Percentiles rank a stretch among this genome's conserved stretches.
phyloP scores from a whole-genome alignment of 2,888 invertebrate genomes.

The Habroteleia sp. region DNA sequence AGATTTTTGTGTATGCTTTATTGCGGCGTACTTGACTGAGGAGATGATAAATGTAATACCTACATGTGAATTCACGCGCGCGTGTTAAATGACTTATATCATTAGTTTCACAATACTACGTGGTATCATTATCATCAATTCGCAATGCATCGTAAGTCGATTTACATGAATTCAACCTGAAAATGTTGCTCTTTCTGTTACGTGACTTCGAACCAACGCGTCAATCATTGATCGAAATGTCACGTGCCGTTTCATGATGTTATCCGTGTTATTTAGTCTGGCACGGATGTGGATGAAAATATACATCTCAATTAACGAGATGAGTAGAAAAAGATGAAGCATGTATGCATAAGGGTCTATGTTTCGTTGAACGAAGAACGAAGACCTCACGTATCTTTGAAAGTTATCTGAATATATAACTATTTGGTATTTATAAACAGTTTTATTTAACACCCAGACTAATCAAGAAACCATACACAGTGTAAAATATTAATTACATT shows the following conservation, averaged over 20 bases:
- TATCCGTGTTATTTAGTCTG: slow-evolving; percentile 22
- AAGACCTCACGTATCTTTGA: no score
- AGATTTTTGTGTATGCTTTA: slow-evolving; percentile 52
- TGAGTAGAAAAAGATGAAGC: no score
- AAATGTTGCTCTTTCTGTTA: slow-evolving; percentile 34
- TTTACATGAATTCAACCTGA: slow-evolving; percentile 35
- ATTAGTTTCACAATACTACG: slow-evolving; percentile 41
- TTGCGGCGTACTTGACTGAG: slow-evolving; percentile 28
- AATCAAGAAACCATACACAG: no score
- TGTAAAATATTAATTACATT: no score
- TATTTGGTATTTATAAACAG: no score
- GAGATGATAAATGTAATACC: slow-evolving; percentile 47
- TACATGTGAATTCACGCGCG: slow-evolving; percentile 61
- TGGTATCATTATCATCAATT: slow-evolving; percentile 29
- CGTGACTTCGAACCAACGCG: slow-evolving; percentile 31
- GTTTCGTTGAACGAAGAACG: no score
- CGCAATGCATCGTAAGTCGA: slow-evolving; percentile 24
- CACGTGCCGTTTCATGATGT: slow-evolving; percentile 26
- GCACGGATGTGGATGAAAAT: slow-evolving; percentile 17
- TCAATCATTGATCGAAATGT: slow-evolving; percentile 47
- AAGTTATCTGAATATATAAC: no score
- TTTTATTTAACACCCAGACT: no score
- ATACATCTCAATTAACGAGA: slow-evolving; percentile 25
- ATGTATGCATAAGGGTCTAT: no score
- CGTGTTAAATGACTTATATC: slow-evolving; percentile 52